Evolutionary conservation across 2,113 vertebrate species (phyloP).

Genomic region (Leuciscus idus): DNA sequence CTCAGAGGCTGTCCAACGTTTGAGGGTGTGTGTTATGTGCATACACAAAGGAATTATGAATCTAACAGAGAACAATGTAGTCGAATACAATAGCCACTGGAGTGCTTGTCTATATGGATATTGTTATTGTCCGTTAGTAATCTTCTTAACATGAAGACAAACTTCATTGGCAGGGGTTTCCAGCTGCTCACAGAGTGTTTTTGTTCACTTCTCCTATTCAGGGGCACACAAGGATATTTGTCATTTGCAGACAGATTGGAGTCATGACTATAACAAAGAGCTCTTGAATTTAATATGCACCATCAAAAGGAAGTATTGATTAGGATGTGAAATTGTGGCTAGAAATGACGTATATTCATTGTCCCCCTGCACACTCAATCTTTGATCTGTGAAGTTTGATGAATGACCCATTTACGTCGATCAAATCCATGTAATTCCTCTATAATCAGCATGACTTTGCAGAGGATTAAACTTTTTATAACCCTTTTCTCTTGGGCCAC

Average conservation of each 20-base stretch:
- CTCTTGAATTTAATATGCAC: not conserved
- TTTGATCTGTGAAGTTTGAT: constrained; percentile 35
- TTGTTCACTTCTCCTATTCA: not conserved
- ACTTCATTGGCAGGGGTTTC: not conserved
- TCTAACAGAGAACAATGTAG: not conserved
- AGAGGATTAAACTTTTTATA: constrained; percentile 64
- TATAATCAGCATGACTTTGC: constrained; percentile 56
- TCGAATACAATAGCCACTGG: not conserved
- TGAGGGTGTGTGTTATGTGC: not conserved
- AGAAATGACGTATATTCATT: no score
- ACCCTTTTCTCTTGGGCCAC: constrained; percentile 23
- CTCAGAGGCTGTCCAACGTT: not conserved
- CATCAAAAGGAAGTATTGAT: not conserved
- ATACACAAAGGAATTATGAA: not conserved
- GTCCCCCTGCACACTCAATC: not conserved
- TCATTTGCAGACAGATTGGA: not conserved
- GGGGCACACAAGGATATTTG: not conserved
- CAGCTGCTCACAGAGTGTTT: not conserved
- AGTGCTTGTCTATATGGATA: not conserved
- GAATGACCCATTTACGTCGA: constrained; percentile 60
- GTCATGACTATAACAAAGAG: not conserved
- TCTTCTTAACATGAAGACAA: not conserved
- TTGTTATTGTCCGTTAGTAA: not conserved
- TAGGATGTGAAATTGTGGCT: not conserved
- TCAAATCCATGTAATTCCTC: constrained; percentile 53